phyloP scores from a whole-genome alignment of 2,113 vertebrate genomes.

The Alligator sinensis region DNA sequence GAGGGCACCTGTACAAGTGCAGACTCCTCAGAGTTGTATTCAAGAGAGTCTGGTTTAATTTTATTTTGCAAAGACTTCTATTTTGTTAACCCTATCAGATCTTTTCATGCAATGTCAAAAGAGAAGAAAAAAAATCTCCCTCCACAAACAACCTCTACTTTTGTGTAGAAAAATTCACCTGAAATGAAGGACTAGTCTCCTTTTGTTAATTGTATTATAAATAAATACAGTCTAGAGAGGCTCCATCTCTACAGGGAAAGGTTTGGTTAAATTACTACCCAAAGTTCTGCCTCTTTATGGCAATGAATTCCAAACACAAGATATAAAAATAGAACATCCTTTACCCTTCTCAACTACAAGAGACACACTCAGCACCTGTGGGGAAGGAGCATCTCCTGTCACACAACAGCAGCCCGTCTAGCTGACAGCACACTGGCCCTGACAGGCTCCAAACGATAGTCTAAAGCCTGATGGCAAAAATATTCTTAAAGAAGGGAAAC shows the following conservation, averaged over 20 bases:
- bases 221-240: rapidly evolving
- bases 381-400: background rate
- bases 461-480: background rate
- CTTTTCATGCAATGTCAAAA: slow-evolving; percentile 3
- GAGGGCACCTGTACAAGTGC: slow-evolving; percentile 32
- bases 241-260: background rate
- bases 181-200: background rate
- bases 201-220: background rate
- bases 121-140: background rate
- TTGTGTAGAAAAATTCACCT: background rate
- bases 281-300: slow-evolving; percentile 11
- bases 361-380: rapidly evolving
- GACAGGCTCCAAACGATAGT: background rate
- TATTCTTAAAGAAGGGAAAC: background rate
- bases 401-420: background rate
- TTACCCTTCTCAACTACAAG: background rate
- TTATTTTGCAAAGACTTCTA: slow-evolving; percentile 32
- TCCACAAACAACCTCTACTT: background rate
- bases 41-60: slow-evolving; percentile 14
- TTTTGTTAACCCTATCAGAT: slow-evolving; percentile 28
- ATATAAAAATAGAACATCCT: background rate
- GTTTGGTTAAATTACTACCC: background rate
- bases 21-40: slow-evolving; percentile 16
- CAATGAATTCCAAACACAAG: background rate
- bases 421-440: background rate